Percentiles rank a stretch among this genome's conserved stretches.
Evolutionary conservation across 2,888 invertebrate species (phyloP).

Genomic region (Pimpla rufipes): DNA sequence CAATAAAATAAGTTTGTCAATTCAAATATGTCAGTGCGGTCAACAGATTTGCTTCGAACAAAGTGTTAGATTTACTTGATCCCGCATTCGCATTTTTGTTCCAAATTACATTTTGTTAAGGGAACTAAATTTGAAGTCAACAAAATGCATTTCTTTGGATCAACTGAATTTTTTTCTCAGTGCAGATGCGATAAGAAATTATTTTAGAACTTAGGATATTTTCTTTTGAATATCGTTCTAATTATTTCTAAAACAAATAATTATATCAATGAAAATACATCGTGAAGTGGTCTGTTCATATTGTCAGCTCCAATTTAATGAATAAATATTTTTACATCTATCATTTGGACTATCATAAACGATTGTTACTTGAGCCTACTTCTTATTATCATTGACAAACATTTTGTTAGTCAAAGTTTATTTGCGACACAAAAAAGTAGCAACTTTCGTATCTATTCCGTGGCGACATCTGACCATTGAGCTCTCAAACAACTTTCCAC

Average conservation of each 20-base stretch:
- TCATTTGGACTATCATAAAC: too few species aligned
- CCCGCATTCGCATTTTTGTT: too few species aligned
- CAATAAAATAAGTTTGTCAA: too few species aligned
- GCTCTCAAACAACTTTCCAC: slow-evolving; percentile 3
- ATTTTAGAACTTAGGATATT: neutral
- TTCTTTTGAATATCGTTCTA: neutral
- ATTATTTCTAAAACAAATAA: neutral
- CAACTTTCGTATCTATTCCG: neutral
- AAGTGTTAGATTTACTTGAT: too few species aligned
- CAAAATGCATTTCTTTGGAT: too few species aligned
- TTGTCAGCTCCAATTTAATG: neutral
- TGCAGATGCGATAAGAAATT: neutral
- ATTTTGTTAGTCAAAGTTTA: neutral
- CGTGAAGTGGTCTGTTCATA: neutral
- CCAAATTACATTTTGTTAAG: too few species aligned
- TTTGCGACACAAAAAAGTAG: neutral
- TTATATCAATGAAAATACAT: neutral
- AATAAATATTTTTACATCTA: neutral
- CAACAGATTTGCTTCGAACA: too few species aligned
- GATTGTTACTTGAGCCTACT: too few species aligned
- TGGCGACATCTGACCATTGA: slow-evolving; percentile 16
- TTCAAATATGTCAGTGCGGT: too few species aligned
- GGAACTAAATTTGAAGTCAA: too few species aligned
- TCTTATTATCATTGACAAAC: neutral
- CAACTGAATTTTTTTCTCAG: too few species aligned